Conservation (phyloP, 1,140 invertebrate genomes). For the Parapsyche elsis region DNA sequence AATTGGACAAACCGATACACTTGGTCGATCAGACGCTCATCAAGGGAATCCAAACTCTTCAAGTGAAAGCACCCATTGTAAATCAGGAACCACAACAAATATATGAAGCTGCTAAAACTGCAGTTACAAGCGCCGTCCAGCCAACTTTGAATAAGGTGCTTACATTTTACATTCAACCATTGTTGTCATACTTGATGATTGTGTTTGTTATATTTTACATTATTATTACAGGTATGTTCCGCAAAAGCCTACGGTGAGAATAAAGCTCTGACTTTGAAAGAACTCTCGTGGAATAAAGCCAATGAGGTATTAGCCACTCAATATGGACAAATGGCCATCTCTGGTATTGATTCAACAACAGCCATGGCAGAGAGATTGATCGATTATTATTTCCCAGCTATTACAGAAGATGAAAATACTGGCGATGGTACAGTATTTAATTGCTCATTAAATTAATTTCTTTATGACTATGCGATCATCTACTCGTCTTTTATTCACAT, state of each 20-base stretch:
- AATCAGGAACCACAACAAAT: slow-evolving; percentile 77
- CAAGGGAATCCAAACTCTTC: slow-evolving; percentile 74
- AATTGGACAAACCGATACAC: slow-evolving; percentile 71
- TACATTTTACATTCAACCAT: slow-evolving; percentile 1
- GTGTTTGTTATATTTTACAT: background rate
- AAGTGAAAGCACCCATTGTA: slow-evolving; percentile 75
- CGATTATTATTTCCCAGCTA: slow-evolving; percentile 75
- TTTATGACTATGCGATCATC: too few species aligned
- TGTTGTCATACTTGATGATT: background rate
- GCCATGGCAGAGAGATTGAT: slow-evolving; percentile 72
- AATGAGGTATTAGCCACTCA: slow-evolving; percentile 75
- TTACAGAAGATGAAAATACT: slow-evolving; percentile 65
- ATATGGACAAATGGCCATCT: slow-evolving; percentile 73
- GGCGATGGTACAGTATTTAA: slow-evolving; percentile 55
- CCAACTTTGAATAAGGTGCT: slow-evolving; percentile 72
- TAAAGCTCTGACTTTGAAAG: slow-evolving; percentile 72
- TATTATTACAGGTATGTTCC: slow-evolving; percentile 61
- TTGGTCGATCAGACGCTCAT: slow-evolving; percentile 75
- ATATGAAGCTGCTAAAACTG: slow-evolving; percentile 75
- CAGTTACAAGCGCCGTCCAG: slow-evolving; percentile 71
- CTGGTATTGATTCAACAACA: slow-evolving; percentile 72
- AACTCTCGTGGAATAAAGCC: slow-evolving; percentile 75
- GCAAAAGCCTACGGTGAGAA: slow-evolving; percentile 70
- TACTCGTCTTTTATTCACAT: too few species aligned
- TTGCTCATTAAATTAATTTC: background rate